Base-by-base conservation (phyloP, 2,888 invertebrate species). In the Xylophagus ater region DNA sequence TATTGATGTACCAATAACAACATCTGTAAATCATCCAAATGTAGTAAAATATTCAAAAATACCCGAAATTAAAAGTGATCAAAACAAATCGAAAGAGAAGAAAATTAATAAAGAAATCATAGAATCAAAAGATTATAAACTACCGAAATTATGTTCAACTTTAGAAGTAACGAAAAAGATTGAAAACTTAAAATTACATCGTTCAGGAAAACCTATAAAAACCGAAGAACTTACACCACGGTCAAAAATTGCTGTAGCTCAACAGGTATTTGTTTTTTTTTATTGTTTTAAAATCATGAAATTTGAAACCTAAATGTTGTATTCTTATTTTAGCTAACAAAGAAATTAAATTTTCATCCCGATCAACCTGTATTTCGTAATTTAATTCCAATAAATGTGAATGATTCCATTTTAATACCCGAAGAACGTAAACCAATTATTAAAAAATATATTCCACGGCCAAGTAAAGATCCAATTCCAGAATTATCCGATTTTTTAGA, bases 301-400 rank as follows among this genome's bases (percentile, higher is more conserved):
- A n/a, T n/a, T n/a, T n/a, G n/a, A n/a, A n/a, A n/a, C n/a, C n/a
- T n/a, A n/a, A n/a, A n/a, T n/a, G n/a, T n/a, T n/a, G n/a, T n/a
- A n/a, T n/a, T n/a, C n/a, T 9, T 24, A 4, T 31, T 28, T 4
- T 40, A 60, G 59, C 37, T 55, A 33, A 53, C 53, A n/a, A 52
- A 55, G 20, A 57, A 54, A 42, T 46, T 60, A 19, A 60, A 60
- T 43, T 58, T 61, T 39, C 44, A 48, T 3, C 48, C 49, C 10
- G 44, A 47, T 34, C 40, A 44, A 12, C 21, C 42, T 4, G 45
- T 60, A 3, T 61, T 53, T 38, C 54, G 48, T 15, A 51, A 59
- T 44, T 49, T 62, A 17, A 47, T 56, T 24, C 47, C 58, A 13
- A 47, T 56, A 3, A 57, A 57, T 44, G 58, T 59, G 0, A 58